Evolutionary conservation across 2,113 vertebrate species (phyloP), one percentile per base, ranked within the genome.

Genomic region (Pterocles burchelli): DNA sequence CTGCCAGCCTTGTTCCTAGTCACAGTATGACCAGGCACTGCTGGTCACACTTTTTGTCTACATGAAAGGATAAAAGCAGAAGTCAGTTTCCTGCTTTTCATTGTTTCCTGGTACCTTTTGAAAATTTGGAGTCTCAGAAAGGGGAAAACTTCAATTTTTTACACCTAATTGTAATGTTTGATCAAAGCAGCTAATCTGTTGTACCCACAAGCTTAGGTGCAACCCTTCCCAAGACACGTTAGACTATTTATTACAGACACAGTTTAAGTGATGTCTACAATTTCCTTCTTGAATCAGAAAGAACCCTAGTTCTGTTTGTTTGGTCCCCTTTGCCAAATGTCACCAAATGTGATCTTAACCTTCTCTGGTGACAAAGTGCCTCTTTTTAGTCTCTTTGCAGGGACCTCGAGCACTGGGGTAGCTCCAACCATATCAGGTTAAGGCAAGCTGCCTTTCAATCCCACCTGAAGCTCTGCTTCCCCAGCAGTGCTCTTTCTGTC

Each of bases 151-250:
- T 85, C 17, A 17, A 5, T 36, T 72, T 86, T 86, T 81, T 81
- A 59, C 18, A 49, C 28, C 24, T 59, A 68, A 49, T 59, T 67
- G 8, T 48, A 52, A 10, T 72, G 45, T 80, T 72, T 58, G 43
- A 62, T n/a, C 38, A 54, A 72, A 49, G 25, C 16, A 68, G n/a
- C 11, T 76, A 26, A 11, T 33, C 25, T 34, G 5, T 58, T 76
- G 80, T 54, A 68, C 10, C 18, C 25, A 12, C 33, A 88, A 77
- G 7, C 8, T 45, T 54, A 70, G n/a, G 31, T 73, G 45, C 80
- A 68, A 16, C n/a, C 13, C 3, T 6, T 68, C 81, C 18, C 11
- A 59, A 59, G 74, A 43, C 24, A 73, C 0, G 0, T 28, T 43
- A 33, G 33, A 25, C 33, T 71, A 49, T 46, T 68, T 82, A 19